Evolutionary conservation across 2,797 vertebrate species (phyloP), one percentile per base, ranked within the genome.

Genomic region (Malacoctenus gilli): DNA sequence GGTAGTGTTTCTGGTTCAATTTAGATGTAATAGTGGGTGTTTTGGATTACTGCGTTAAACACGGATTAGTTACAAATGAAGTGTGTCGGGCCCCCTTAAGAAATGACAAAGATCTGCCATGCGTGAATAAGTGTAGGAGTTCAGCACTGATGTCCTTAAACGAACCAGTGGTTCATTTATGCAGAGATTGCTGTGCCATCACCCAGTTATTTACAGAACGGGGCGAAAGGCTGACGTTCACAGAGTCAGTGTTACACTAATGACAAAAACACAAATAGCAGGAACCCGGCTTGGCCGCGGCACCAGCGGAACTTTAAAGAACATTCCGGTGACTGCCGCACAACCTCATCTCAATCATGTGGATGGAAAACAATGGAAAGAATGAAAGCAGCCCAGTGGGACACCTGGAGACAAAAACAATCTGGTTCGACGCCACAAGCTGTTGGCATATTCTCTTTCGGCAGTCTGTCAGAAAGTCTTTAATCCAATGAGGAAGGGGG

Each of bases 371-470:
- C 50, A 41, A 50, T 31, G 32, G 53, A 35, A 4, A 41, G 37
- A 47, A 49, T 60, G 41, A 65, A 70, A 59, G 32, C 12, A 32
- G 10, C 40, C 32, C 47, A 41, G 40, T 46, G 55, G 49, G 49
- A 74, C 56, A 60, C 52, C 44, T 61, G 41, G 21, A 46, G 59
- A 49, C 48, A 42, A 58, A n/a, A 55, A 61, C 54, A 57, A 22
- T 51, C 59, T 50, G 3, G 20, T 42, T 53, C 53, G 41, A 51
- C 16, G 2, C 18, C 34, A 19, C 25, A 15, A 8, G 14, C 30
- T 30, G 20, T 5, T 42, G 25, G 30, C 39, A 46, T 52, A 43
- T 67, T 64, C 39, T 67, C 54, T 42, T 22, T 18, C 38, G 57
- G 55, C 68, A 51, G 46, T 36, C 48, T 47, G 23, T 49, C 50